Base-by-base conservation (phyloP, 1,140 invertebrate species). In the Saccostrea glomerata region DNA sequence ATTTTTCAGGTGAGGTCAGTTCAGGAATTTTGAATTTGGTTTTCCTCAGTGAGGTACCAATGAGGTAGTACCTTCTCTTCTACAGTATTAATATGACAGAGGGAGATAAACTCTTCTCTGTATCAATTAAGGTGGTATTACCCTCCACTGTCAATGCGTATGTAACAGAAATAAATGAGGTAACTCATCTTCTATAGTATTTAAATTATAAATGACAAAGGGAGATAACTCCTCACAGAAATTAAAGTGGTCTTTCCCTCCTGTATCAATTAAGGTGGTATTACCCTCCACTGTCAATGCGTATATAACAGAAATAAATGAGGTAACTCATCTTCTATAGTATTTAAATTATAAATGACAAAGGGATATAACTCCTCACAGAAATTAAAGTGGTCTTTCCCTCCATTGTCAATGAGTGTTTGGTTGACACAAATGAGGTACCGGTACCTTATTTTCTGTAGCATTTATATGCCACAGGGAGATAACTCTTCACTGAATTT, bases 201-300 rank as follows among this genome's bases (percentile, higher is more conserved):
- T 58, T 58, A 17, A n/a, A n/a, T n/a, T n/a, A n/a, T n/a, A n/a
- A 13, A 3, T 66, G 63, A 2, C 17, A 20, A 2, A 20, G 23
- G 17, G 23, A n/a, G 23, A 66, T n/a, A n/a, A 66, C 23, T n/a
- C 23, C 25, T 82, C 77, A 36, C 30, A 36, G 30, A 36, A n/a
- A 36, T 36, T 36, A 36, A 36, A 36, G 30, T 36, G 30, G 30
- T 36, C 30, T 36, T 36, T 36, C 73, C n/a, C 7, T 77, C 4
- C 30, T 23, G 2, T 23, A 23, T 23, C 9, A 30, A 13, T 36
- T 25, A 23, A 82, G 15, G 36, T 84, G 20, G 17, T 56, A 30
- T 83, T 83, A 87, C 86, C 86, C 17, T 36, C 82, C 1, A 87
- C 60, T 17, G n/a, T 40, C 15, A 87, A 20, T n/a, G 77, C 17